Evolutionary conservation across 2,888 invertebrate genomes (phyloP), one percentile per base, ranked within the genome.

Genomic region (Germaria angustata): DNA sequence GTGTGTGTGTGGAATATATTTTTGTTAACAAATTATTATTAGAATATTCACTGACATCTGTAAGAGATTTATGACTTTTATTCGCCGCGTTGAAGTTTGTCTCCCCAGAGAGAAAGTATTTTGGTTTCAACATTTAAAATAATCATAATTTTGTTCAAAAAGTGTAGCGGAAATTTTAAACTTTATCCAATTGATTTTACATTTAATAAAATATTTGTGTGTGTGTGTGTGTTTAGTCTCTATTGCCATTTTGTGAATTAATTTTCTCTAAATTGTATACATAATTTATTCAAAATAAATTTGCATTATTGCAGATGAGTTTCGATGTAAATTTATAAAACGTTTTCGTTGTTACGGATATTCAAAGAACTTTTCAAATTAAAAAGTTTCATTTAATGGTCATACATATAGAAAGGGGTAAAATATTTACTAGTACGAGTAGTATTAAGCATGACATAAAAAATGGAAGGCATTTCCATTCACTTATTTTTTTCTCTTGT

Each of bases 221-320:
- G 9, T 55, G 17, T 53, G 36, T 17, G 2, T n/a, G 20, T 65
- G n/a, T 53, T 53, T 46, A 36, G n/a, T 76, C 51, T 59, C 24
- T 24, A 66, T 22, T 59, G 57, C 44, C 41, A 24, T 20, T 46
- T 68, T 46, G 55, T 44, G 39, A 36, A 77, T 77, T 68, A 39
- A 72, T 69, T 73, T 76, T 51, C 28, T 55, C 9, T 55, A 72
- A 84, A 73, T 81, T 84, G 85, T 85, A n/a, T n/a, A n/a, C n/a
- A 84, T 88, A 88, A 88, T 88, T 87, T 86, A 88, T 87, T 87
- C 86, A 86, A 87, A 88, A 86, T 86, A 86, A 88, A 88, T 87
- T 87, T 87, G 86, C 86, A 85, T 84, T 81, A 68, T 83, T 46
- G 32, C 57, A 59, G 24, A 41, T 76, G 66, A 76, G 49, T 32